Percentiles rank a stretch among this genome's conserved stretches.
Evolutionary conservation across 2,888 invertebrate species (phyloP).

Genomic region (Frankliniella intonsa): DNA sequence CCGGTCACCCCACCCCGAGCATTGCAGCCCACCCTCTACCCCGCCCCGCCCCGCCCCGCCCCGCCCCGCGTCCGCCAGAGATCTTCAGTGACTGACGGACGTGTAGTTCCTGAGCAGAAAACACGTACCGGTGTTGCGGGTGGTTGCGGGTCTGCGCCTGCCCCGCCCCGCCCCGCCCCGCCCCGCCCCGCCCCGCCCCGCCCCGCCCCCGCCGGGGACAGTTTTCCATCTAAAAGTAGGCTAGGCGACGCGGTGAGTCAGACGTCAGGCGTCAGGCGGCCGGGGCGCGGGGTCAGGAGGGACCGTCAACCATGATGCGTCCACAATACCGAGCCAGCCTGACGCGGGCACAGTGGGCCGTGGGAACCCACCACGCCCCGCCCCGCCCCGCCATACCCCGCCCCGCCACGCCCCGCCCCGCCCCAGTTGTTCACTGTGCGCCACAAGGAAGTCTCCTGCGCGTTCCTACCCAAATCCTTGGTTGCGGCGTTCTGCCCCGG

Average conservation of each 20-base stretch:
- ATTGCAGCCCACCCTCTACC: neutral
- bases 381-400: neutral
- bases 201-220: too few species aligned
- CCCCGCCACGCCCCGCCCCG: neutral
- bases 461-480: neutral
- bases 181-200: neutral
- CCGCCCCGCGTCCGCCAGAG: neutral
- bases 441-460: neutral
- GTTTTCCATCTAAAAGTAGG: neutral
- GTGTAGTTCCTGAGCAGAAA: neutral
- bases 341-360: neutral
- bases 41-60: neutral
- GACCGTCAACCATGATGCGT: neutral
- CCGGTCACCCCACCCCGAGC: neutral
- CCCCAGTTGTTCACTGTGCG: neutral
- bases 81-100: neutral
- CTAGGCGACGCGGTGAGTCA: too few species aligned
- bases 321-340: neutral
- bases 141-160: too few species aligned
- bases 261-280: too few species aligned
- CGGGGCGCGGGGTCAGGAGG: neutral
- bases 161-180: slow-evolving; percentile 1
- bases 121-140: neutral
- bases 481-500: neutral
- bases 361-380: neutral